Base-by-base conservation (phyloP, 2,888 invertebrate genomes). In the Fragum fragum region DNA sequence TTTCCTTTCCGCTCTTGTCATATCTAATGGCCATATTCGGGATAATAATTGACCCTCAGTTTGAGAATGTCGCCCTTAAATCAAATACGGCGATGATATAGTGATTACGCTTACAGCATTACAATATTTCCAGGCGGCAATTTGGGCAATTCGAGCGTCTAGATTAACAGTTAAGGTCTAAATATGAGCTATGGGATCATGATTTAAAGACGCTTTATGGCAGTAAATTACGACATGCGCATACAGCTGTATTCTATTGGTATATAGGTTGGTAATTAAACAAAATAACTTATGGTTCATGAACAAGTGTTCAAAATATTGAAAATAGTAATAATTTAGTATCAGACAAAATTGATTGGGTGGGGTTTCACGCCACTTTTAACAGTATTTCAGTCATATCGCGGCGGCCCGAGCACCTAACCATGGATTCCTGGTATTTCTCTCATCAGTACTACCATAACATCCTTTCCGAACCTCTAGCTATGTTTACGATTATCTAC, bases 11-110 rank as follows among this genome's bases (percentile, higher is more conserved):
- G 39, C 71, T 52, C 71, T n/a, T 71, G 71, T 76, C 70, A 76
- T 76, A 76, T 76, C 63, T 76, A 76, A 76, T 76, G 57, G 63
- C 76, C 59, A 71, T 76, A 76, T 76, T 76, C 71, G 71, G 47
- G 52, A 42, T 61, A 76, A 76, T 76, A 76, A 76, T 71, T 70
- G 76, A 32, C 32, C 63, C 71, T 59, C 59, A 32, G 71, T 76
- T 71, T 71, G 66, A 18, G 36, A 71, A 59, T 59, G 61, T 59
- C 76, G 32, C 23, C 59, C 63, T 36, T 61, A 59, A 63, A 71
- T 76, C 71, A 61, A 76, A 71, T 63, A 36, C 42, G 39, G 66
- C 42, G 42, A 66, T 66, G 66, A 66, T 66, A 39, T 66, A 66
- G 59, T 26, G 59, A 55, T 42, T 59, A 73, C 59, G 72, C 36